These are phyloP conservation scores for Cerceris rybyensis DNA, from an alignment of 2,888 invertebrate genomes.

Conservation along the genomic window DNA sequence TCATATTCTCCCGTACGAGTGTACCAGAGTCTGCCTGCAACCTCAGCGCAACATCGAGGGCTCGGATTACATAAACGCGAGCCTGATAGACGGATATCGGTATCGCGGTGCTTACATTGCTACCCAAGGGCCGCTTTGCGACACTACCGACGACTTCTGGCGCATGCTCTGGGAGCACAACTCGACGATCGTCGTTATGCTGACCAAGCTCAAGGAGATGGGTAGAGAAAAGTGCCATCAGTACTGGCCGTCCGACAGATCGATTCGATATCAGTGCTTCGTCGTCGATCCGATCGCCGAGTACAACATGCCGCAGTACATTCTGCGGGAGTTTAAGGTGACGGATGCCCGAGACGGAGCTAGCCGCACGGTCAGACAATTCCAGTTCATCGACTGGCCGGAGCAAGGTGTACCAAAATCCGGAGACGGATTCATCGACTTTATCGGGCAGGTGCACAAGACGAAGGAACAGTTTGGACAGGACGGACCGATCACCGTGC, in stretches of 20 bases:
- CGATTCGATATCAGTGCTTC: slow-evolving; percentile 98
- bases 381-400: slow-evolving; percentile 98
- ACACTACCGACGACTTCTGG: slow-evolving; percentile 99
- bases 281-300: slow-evolving; percentile 99
- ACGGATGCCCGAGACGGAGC: slow-evolving; percentile 99
- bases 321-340: slow-evolving; percentile 99
- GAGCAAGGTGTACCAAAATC: slow-evolving; percentile 98
- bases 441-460: slow-evolving; percentile 99
- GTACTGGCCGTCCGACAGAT: slow-evolving; percentile 99
- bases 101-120: slow-evolving; percentile 98
- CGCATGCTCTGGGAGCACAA: slow-evolving; percentile 99
- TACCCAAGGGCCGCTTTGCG: slow-evolving; percentile 98
- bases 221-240: slow-evolving; percentile 99
- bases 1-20: slow-evolving; percentile 98
- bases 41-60: slow-evolving; percentile 95
- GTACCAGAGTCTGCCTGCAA: slow-evolving; percentile 95
- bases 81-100: slow-evolving; percentile 97
- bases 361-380: slow-evolving; percentile 96
- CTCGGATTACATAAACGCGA: slow-evolving; percentile 99
- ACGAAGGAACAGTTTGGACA: slow-evolving; percentile 99
- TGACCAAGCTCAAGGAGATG: slow-evolving; percentile 98
- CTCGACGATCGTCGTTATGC: slow-evolving; percentile 99
- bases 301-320: slow-evolving; percentile 99
- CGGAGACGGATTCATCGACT: slow-evolving; percentile 99
- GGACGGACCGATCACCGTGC: slow-evolving; percentile 99